Conservation (phyloP, 2,797 vertebrate species). For the Gallinago stenura region DNA sequence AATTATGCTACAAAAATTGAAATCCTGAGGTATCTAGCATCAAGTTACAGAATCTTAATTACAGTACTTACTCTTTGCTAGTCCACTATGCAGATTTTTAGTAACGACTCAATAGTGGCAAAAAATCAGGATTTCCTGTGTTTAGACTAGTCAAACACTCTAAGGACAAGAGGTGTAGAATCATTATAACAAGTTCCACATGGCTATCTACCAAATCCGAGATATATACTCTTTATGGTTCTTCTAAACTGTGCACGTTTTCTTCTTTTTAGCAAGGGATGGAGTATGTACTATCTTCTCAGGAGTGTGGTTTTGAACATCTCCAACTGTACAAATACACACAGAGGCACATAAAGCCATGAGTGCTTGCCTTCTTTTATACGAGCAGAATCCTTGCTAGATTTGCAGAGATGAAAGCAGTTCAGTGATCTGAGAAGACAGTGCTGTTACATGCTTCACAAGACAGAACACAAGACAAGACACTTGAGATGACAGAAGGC, state of each 20-base stretch:
- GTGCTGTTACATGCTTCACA: fast-evolving
- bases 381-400: background rate
- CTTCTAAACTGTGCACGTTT: background rate
- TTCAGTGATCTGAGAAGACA: background rate
- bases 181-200: background rate
- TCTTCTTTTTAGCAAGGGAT: background rate
- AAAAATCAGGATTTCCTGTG: background rate
- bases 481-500: background rate
- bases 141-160: background rate
- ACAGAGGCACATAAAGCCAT: no score
- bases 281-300: background rate
- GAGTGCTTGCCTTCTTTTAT: background rate
- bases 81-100: background rate
- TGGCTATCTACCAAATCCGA: background rate
- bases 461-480: background rate
- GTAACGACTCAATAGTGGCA: background rate
- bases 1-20: background rate
- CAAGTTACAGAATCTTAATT: background rate
- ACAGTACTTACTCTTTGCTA: background rate
- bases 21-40: background rate
- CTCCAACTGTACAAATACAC: background rate
- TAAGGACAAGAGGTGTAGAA: background rate
- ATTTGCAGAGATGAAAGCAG: background rate
- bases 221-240: background rate
- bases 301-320: background rate